Evolutionary conservation across 1,140 invertebrate species (phyloP), one percentile per base, ranked within the genome.

Genomic region (Mylabris phalerata): DNA sequence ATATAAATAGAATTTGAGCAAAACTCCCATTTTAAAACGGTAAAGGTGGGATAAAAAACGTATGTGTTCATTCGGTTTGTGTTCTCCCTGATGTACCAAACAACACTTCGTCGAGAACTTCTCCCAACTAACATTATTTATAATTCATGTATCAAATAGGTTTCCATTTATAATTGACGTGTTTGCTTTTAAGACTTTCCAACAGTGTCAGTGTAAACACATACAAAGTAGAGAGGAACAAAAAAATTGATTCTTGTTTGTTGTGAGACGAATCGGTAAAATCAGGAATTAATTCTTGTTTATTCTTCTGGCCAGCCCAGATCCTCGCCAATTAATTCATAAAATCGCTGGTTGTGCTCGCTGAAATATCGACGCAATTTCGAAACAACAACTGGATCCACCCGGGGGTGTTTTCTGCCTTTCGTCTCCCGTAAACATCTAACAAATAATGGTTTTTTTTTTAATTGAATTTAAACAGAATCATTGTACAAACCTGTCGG

Each of bases 341-440:
- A 98, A 72, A 99, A 96, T 68, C 89, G 86, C 70, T 92, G 87
- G 79, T 98, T 99, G 77, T 95, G 94, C 63, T 94, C 92, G 63
- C 86, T 84, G 77, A 95, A 99, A 77, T 97, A 98, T 68, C 88
- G 87, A 51, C 91, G 79, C 57, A 98, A 78, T 70, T 90, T 88
- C n/a, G 86, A 83, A n/a, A 97, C 82, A 10, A 95, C 88, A 24
- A 83, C 75, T 0, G 86, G 84, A 69, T 89, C 86, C 9, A 98
- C 91, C 26, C 87, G 78, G 0, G 95, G 95, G 78, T 98, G 95
- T 65, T 85, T 84, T 2, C 96, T 81, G 3, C 96, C 96, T 74
- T 99, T 98, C 54, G 92, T 95, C 68, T 96, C 94, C 3, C 90
- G 84, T 55, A 98, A 78, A 77, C 96, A 99, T 69, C 95, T 88